Base-by-base conservation (phyloP, 2,797 vertebrate genomes). In the Gymnoscopelus microlampas region DNA sequence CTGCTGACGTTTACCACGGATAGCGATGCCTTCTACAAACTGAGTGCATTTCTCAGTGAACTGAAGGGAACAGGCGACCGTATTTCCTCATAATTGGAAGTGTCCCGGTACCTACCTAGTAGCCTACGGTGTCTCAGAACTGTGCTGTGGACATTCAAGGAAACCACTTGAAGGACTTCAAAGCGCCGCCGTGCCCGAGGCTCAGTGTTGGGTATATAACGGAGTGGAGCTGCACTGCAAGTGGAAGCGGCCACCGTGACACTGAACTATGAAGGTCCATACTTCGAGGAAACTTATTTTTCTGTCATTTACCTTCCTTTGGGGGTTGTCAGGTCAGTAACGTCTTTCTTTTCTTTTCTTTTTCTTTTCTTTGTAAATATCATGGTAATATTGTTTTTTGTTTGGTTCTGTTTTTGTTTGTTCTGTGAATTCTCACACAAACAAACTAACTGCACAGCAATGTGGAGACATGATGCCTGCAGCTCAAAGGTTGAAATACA, bases 241-340 rank as follows among this genome's bases (percentile, higher is more conserved):
- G 68, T 57, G 59, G 26, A 53, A 56, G 53, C 51, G 53, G 69
- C 19, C 76, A 13, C 57, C 61, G 64, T 44, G 39, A 35, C 32
- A 35, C 69, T 54, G 80, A 71, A 80, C 81, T 76, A 93, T 94
- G 94, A 89, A 90, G 88, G 74, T 71, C 62, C 68, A 1, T 54
- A 51, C 88, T 84, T 83, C 56, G 14, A 79, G 87, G 85, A 93
- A 94, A 92, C 87, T 94, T 88, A 75, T 77, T 74, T 70, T 88
- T 84, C 86, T 94, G 56, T 78, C 71, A 0, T 50, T 91, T 0
- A 77, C 84, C 57, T 76, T 91, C 5, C 80, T 92, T 63, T 89
- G 83, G 56, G 76, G 72, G 58, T 77, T 91, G 56, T 77, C 91
- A 89, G 94, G 94, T 95, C 80, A 80, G 92, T 79, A 0, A 5